Evolutionary conservation across 2,113 vertebrate genomes (phyloP).

Genomic region (Xiphophorus maculatus): DNA sequence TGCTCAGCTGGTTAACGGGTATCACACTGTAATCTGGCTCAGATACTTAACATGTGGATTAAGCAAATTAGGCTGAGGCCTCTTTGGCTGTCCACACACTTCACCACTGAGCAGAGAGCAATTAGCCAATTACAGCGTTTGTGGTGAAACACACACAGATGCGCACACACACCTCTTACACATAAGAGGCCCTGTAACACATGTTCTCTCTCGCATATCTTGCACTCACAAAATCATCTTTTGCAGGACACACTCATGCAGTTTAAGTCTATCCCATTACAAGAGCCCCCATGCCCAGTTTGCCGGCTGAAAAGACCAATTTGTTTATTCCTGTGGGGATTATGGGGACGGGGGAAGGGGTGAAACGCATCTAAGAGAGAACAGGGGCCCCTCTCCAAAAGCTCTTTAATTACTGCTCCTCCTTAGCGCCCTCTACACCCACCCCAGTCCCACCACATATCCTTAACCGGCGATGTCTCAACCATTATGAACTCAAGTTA

Average conservation of each 20-base stretch:
- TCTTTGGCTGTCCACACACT: conserved; percentile 42
- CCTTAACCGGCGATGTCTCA: conserved; percentile 35
- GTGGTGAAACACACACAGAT: conserved; percentile 12
- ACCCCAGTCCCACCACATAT: conserved; percentile 15
- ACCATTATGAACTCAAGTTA: conserved; percentile 75
- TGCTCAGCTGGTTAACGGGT: conserved; percentile 52
- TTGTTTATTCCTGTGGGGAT: conserved; percentile 81
- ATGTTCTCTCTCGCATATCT: conserved; percentile 51
- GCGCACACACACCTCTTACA: conserved; percentile 6
- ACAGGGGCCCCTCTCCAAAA: conserved; percentile 68
- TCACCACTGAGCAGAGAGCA: conserved; percentile 56
- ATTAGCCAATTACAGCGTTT: conserved; percentile 64
- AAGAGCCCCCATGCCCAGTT: conserved; percentile 67
- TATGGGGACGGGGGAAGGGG: conserved; percentile 48
- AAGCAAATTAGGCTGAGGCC: conserved; percentile 53
- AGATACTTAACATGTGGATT: conserved; percentile 51
- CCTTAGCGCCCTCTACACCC: conserved; percentile 12
- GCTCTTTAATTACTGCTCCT: conserved; percentile 77
- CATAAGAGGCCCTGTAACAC: conserved; percentile 44
- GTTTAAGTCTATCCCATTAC: conserved; percentile 64
- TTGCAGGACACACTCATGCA: conserved; percentile 13
- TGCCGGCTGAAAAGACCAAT: conserved; percentile 78
- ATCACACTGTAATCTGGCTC: conserved; percentile 33
- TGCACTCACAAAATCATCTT: conserved; percentile 20
- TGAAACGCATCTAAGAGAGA: conserved; percentile 75